Evolutionary conservation across 2,888 invertebrate genomes (phyloP), one percentile per base, ranked within the genome.

Genomic region (Tipula lateralis): DNA sequence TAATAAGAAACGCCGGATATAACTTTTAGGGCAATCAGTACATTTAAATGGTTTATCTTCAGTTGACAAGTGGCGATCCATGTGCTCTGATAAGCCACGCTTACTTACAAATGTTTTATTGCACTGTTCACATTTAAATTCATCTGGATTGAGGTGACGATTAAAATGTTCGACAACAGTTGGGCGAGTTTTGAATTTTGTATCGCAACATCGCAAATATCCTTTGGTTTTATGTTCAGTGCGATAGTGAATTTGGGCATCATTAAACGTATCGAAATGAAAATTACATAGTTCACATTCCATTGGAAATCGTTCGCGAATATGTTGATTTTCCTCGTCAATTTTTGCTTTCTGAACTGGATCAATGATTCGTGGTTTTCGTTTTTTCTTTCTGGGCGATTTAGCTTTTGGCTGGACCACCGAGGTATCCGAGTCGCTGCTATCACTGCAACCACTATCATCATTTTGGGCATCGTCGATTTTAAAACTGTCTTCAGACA

Each of bases 121-220:
- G 66, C 86, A 86, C n/a, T 83, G 19, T 19, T 85, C 39, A 84
- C 16, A 84, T 29, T 50, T 84, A 29, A 44, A 34, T 44, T 29
- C 19, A 6, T 87, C 86, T 9, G 87, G 87, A 66, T 87, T 85
- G 13, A 85, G 86, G 82, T 87, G 87, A 85, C 86, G 86, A 0
- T 86, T 32, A 16, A 87, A 86, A 83, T 87, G 87, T 39, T 87
- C 87, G 6, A 87, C 86, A 30, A 87, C 85, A 2, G 85, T 85
- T 7, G 84, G 7, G 1, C 86, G 84, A 36, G 85, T 86, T 16
- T 86, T 86, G 39, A 85, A 86, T 50, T 87, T 87, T 83, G 85
- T 86, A 0, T 85, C 86, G 9, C 87, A 87, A 29, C 87, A 87
- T 16, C 85, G 84, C n/a, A 87, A 85, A 80, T 86, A 87, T 12